phyloP scores from a whole-genome alignment of 1,140 invertebrate genomes.

The Gonioctena quinquepunctata region DNA sequence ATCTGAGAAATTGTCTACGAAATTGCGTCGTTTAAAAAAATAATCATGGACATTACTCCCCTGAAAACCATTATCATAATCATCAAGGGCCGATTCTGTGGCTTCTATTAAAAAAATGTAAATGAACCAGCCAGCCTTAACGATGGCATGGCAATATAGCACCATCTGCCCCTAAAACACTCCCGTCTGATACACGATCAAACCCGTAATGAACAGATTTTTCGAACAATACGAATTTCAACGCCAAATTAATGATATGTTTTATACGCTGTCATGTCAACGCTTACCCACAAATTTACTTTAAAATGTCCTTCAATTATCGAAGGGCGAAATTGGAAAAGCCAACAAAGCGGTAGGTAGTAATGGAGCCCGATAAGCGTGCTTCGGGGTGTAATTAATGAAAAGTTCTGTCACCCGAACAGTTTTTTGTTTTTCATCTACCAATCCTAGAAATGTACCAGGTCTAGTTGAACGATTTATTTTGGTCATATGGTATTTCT shows the following conservation, averaged over 20 bases:
- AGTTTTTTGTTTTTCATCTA: too few relatives aligned
- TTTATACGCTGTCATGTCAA: slow-evolving; percentile 1
- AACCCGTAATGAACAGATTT: slow-evolving; percentile 8
- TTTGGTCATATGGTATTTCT: too few relatives aligned
- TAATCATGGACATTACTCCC: background rate
- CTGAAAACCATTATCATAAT: background rate
- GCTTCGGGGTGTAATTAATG: background rate
- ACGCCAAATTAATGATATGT: background rate
- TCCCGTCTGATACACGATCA: background rate
- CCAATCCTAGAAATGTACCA: too few relatives aligned
- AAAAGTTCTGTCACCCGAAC: background rate
- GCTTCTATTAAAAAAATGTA: slow-evolving; percentile 8
- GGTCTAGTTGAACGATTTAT: too few relatives aligned
- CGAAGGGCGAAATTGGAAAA: slow-evolving; percentile 7
- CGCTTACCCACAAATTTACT: slow-evolving; percentile 11
- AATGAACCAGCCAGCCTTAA: background rate
- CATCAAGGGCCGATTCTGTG: background rate
- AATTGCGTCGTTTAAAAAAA: too few relatives aligned
- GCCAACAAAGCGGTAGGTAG: background rate
- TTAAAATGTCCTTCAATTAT: slow-evolving; percentile 12
- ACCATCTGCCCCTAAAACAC: background rate
- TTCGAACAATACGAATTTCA: background rate
- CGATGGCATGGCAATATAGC: background rate
- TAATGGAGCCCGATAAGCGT: background rate
- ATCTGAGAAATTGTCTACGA: too few relatives aligned